Evolutionary conservation across 2,888 invertebrate species (phyloP).

Genomic region (Patella pellucida): DNA sequence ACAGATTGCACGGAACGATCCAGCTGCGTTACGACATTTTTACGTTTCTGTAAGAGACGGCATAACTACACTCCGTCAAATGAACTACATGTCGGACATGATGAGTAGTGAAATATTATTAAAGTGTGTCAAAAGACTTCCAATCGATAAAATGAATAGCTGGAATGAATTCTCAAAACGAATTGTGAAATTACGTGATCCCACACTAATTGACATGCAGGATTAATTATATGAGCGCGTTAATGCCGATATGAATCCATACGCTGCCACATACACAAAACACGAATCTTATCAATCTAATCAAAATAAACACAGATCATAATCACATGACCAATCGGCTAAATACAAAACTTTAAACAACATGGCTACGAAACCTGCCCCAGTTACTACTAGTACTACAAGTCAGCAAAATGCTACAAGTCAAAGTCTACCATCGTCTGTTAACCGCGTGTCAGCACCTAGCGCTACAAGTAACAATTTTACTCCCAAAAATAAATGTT

Average conservation of each 20-base stretch:
- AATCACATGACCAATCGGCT: too few species aligned
- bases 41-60: neutral
- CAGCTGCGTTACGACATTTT: neutral
- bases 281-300: too few species aligned
- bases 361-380: too few species aligned
- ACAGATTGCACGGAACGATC: neutral
- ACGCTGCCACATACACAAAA: neutral
- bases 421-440: too few species aligned
- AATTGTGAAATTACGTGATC: neutral
- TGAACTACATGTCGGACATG: neutral
- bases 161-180: neutral
- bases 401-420: too few species aligned
- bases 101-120: neutral
- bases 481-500: too few species aligned
- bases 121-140: neutral
- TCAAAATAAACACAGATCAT: too few species aligned
- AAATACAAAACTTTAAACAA: too few species aligned
- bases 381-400: too few species aligned
- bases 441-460: too few species aligned
- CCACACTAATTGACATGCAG: conserved; percentile 3
- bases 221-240: neutral
- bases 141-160: neutral
- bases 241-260: neutral
- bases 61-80: neutral
- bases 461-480: too few species aligned